These are phyloP conservation scores for Pseudoatta argentina DNA, from an alignment of 1,140 invertebrate species.

Conservation along the genomic window DNA sequence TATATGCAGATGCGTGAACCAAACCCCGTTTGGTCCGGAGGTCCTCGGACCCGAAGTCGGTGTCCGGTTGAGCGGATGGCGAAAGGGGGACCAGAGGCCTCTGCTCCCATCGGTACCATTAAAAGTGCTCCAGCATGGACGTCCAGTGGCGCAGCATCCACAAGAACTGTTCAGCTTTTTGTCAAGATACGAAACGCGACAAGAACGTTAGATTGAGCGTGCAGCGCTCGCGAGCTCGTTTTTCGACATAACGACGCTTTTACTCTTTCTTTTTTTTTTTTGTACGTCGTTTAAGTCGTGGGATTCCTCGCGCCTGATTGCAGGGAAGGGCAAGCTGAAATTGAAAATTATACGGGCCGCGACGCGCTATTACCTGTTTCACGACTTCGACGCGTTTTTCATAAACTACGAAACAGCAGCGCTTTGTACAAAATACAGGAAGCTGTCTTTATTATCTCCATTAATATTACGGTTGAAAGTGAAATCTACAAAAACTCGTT, in stretches of 20 bases:
- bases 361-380: neutral
- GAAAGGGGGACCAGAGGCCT: slow-evolving; percentile 18
- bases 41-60: slow-evolving; percentile 56
- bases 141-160: slow-evolving; percentile 75
- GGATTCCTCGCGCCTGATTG: slow-evolving; percentile 39
- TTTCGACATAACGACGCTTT: slow-evolving; percentile 28
- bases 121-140: slow-evolving; percentile 71
- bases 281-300: slow-evolving; percentile 7
- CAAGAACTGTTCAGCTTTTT: slow-evolving; percentile 24
- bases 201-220: slow-evolving; percentile 8
- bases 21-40: slow-evolving; percentile 73
- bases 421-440: neutral
- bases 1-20: slow-evolving; percentile 82
- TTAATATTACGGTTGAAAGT: neutral
- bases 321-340: slow-evolving; percentile 10
- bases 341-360: slow-evolving; percentile 36
- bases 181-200: neutral
- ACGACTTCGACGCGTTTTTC: slow-evolving; percentile 19
- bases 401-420: neutral
- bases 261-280: neutral
- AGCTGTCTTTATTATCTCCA: neutral
- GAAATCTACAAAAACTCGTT: neutral
- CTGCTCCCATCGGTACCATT: slow-evolving; percentile 70
- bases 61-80: neutral
- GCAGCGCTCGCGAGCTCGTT: neutral